Conservation (phyloP, 1,140 invertebrate species). For the Euura lappo region DNA sequence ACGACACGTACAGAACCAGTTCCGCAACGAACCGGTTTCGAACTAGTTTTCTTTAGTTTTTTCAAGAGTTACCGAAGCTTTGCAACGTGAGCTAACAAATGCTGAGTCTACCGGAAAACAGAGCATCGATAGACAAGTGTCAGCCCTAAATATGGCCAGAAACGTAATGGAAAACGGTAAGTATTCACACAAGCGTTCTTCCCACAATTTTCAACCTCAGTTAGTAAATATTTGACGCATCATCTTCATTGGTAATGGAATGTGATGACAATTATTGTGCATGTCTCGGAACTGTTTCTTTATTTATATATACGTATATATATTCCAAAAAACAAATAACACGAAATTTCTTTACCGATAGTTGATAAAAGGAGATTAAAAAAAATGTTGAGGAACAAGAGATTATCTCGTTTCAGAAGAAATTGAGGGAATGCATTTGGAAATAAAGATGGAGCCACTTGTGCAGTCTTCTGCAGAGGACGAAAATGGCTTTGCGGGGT, state of each 20-base stretch:
- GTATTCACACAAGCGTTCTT: neutral
- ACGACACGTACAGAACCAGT: slow-evolving; percentile 41
- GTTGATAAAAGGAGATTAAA: neutral
- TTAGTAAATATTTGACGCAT: no score
- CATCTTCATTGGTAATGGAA: no score
- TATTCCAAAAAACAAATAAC: neutral
- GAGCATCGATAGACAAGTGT: neutral
- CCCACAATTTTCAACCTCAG: no score
- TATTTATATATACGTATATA: no score
- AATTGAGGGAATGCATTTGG: slow-evolving; percentile 14
- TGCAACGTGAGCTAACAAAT: slow-evolving; percentile 25
- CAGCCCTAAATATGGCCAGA: slow-evolving; percentile 24
- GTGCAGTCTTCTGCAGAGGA: slow-evolving; percentile 32
- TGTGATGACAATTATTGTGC: no score
- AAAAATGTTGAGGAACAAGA: neutral
- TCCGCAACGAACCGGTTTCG: slow-evolving; percentile 40
- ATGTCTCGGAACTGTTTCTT: no score
- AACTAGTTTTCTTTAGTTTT: slow-evolving; percentile 44
- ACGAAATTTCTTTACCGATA: neutral
- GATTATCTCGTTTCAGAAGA: neutral
- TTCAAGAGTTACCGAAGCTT: slow-evolving; percentile 21
- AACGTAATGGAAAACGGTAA: slow-evolving; percentile 14
- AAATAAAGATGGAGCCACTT: slow-evolving; percentile 42
- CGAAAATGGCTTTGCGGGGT: slow-evolving; percentile 30
- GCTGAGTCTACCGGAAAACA: neutral